A percentile compares a stretch with the other conserved stretches of the same genome.
phyloP scores from a whole-genome alignment of 1,140 invertebrate species.

The Tribolium castaneum region DNA sequence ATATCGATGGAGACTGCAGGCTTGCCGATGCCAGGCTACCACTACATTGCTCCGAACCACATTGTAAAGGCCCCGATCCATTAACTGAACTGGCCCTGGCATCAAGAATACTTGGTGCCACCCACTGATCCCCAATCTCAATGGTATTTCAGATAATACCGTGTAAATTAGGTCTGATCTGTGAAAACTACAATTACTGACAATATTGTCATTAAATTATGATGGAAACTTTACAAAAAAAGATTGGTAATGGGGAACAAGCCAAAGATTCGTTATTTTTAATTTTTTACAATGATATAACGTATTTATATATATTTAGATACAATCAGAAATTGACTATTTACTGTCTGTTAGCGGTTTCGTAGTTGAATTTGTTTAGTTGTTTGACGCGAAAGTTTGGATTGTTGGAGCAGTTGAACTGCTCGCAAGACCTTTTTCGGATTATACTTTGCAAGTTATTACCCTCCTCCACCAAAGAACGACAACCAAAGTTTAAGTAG shows the following conservation, averaged over 20 bases:
- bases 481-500: slow-evolving; percentile 8
- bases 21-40: slow-evolving; percentile 88
- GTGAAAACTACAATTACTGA: slow-evolving; percentile 49
- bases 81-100: slow-evolving; percentile 65
- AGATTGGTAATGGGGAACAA: slow-evolving; percentile 69
- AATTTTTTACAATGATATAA: slow-evolving; percentile 67
- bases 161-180: slow-evolving; percentile 53
- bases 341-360: slow-evolving; percentile 48
- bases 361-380: slow-evolving; percentile 34
- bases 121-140: slow-evolving; percentile 52
- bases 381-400: slow-evolving; percentile 42
- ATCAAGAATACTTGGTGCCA: slow-evolving; percentile 54
- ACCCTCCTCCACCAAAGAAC: slow-evolving; percentile 24
- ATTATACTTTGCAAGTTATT: slow-evolving; percentile 44
- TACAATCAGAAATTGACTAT: slow-evolving; percentile 53
- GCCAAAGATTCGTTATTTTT: slow-evolving; percentile 74
- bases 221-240: slow-evolving; percentile 53
- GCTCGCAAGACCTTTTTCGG: not conserved
- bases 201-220: slow-evolving; percentile 50
- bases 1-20: slow-evolving; percentile 94
- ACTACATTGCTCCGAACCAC: slow-evolving; percentile 91
- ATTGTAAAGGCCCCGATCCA: slow-evolving; percentile 92
- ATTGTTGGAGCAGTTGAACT: slow-evolving; percentile 44
- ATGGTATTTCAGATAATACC: slow-evolving; percentile 60
- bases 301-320: slow-evolving; percentile 59